These are phyloP conservation scores for Orthosia incerta DNA, from an alignment of 2,888 invertebrate genomes.

Conservation along the genomic window DNA sequence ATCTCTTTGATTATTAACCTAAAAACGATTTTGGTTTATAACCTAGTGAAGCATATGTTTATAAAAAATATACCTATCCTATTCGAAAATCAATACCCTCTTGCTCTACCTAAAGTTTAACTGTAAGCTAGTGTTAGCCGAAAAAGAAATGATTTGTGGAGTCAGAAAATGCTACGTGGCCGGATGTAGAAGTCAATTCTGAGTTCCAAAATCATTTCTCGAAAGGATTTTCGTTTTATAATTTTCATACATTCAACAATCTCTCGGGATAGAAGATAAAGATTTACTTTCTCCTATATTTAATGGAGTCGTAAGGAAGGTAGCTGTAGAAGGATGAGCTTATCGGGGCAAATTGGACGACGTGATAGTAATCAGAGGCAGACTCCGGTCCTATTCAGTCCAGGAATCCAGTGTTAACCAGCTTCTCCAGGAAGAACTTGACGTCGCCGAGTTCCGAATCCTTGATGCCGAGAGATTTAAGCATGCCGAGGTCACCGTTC, in stretches of 20 bases:
- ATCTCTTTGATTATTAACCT: slow-evolving; percentile 56
- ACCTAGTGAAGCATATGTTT: slow-evolving; percentile 74
- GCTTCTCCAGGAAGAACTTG: slow-evolving; percentile 98
- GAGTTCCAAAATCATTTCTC: slow-evolving; percentile 67
- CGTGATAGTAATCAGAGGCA: slow-evolving; percentile 93
- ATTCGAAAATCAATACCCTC: slow-evolving; percentile 76
- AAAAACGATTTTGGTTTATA: slow-evolving; percentile 65
- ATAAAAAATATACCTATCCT: slow-evolving; percentile 84
- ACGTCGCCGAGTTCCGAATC: slow-evolving; percentile 98
- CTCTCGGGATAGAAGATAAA: slow-evolving; percentile 69
- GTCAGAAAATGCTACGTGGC: slow-evolving; percentile 84
- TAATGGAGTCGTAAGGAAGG: slow-evolving; percentile 91
- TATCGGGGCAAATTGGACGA: slow-evolving; percentile 92
- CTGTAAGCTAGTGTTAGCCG: slow-evolving; percentile 52
- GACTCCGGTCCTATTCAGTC: slow-evolving; percentile 96
- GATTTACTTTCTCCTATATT: slow-evolving; percentile 84
- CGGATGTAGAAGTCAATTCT: slow-evolving; percentile 81
- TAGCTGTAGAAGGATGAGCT: slow-evolving; percentile 94
- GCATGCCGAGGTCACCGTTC: slow-evolving; percentile 98
- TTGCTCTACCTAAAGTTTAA: slow-evolving; percentile 62
- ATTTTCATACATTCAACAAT: slow-evolving; percentile 75
- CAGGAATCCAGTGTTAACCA: slow-evolving; percentile 98
- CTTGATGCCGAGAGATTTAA: slow-evolving; percentile 98
- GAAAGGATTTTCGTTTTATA: slow-evolving; percentile 56
- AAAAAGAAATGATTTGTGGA: slow-evolving; percentile 71